Evolutionary conservation across 2,888 invertebrate species (phyloP).

Genomic region (Digitonthophagus gazella): DNA sequence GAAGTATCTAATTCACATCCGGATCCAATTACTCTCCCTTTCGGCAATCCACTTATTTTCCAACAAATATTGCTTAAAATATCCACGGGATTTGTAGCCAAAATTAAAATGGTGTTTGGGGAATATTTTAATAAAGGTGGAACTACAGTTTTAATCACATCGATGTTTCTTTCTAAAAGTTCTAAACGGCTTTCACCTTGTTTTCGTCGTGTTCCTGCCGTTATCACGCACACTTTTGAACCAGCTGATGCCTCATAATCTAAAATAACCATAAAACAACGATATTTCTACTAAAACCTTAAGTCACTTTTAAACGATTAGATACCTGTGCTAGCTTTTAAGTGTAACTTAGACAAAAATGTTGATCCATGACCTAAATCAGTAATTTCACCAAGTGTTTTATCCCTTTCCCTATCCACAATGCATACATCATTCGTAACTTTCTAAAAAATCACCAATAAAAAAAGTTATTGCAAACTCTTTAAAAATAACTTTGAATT

Average conservation of each 20-base stretch:
- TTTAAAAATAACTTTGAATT: too few species aligned
- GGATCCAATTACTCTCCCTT: slow-evolving; percentile 82
- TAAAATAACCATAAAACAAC: slow-evolving; percentile 43
- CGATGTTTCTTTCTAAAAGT: slow-evolving; percentile 86
- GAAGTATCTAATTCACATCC: slow-evolving; percentile 93
- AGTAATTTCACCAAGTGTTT: too few species aligned
- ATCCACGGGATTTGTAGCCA: slow-evolving; percentile 92
- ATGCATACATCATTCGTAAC: too few species aligned
- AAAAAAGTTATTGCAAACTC: too few species aligned
- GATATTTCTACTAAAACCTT: too few species aligned
- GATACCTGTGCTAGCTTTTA: too few species aligned
- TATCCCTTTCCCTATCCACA: too few species aligned
- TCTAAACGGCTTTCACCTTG: slow-evolving; percentile 86
- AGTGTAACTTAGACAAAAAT: too few species aligned
- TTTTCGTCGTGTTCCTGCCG: slow-evolving; percentile 89
- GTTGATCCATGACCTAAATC: too few species aligned
- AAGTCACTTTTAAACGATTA: too few species aligned
- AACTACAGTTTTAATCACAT: slow-evolving; percentile 82
- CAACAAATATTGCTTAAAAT: slow-evolving; percentile 90
- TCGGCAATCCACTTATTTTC: slow-evolving; percentile 88
- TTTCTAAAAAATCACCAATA: too few species aligned
- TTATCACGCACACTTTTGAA: slow-evolving; percentile 83
- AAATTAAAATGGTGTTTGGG: slow-evolving; percentile 79
- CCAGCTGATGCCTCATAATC: slow-evolving; percentile 77
- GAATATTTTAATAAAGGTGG: slow-evolving; percentile 80